Evolutionary conservation across 2,113 vertebrate genomes (phyloP).

Genomic region (Cariama cristata): DNA sequence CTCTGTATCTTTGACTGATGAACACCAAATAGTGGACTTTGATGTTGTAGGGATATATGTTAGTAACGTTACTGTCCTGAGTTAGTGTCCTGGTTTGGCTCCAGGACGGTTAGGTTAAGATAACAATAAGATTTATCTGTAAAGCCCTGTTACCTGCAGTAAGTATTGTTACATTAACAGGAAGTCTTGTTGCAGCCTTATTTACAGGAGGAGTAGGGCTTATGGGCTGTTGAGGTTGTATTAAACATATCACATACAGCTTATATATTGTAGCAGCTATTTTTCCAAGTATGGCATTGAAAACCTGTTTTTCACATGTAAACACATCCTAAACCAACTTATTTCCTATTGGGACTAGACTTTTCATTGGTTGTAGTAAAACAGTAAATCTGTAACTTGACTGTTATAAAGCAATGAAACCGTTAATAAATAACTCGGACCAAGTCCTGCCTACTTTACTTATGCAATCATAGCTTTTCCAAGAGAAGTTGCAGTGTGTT

Average conservation of each 20-base stretch:
- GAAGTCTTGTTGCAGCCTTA: background rate
- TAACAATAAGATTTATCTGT: background rate
- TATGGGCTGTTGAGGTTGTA: background rate
- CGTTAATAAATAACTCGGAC: background rate
- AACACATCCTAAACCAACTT: background rate
- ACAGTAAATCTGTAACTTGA: background rate
- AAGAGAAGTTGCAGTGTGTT: background rate
- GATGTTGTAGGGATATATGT: background rate
- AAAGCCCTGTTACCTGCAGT: background rate
- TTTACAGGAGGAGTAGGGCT: background rate
- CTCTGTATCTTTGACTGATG: background rate
- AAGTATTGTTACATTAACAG: background rate
- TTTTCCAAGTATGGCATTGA: background rate
- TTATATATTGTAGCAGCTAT: background rate
- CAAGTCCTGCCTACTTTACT: background rate
- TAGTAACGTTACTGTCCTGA: background rate
- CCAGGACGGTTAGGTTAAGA: background rate
- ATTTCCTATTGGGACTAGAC: background rate
- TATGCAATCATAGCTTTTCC: background rate
- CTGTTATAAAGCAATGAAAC: background rate
- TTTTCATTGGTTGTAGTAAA: background rate
- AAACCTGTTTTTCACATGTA: background rate
- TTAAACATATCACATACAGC: background rate
- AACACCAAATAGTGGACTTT: background rate
- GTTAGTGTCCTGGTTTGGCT: background rate